Conservation (phyloP, 2,113 vertebrate species). For the Myiopsitta monachus region DNA sequence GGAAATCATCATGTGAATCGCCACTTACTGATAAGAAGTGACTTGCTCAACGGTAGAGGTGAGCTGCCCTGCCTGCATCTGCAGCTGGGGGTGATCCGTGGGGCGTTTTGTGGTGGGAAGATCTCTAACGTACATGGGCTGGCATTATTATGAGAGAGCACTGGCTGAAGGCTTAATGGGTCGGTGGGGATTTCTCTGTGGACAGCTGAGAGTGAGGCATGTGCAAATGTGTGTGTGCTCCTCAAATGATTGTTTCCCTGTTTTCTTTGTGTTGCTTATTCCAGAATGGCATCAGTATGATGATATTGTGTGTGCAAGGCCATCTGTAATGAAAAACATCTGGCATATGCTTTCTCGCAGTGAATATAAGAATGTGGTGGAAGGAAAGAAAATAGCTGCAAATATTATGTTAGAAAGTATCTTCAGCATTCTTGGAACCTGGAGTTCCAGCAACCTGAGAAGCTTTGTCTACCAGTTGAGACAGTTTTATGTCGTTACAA, state of each 20-base stretch:
- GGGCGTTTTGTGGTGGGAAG: not conserved
- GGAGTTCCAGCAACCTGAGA: conserved; percentile 74
- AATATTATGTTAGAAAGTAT: conserved; percentile 80
- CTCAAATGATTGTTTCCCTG: not conserved
- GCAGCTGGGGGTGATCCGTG: accelerated
- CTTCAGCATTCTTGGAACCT: conserved; percentile 81
- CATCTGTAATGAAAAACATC: accelerated
- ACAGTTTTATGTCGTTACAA: conserved; percentile 76
- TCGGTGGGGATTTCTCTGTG: not conserved
- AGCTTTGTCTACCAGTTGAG: conserved; percentile 76
- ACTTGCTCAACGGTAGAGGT: not conserved
- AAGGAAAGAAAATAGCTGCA: conserved; percentile 80
- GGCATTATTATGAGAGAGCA: not conserved
- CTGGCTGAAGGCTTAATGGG: not conserved
- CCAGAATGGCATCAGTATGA: conserved; percentile 96
- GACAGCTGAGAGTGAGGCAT: not conserved
- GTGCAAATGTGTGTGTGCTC: not conserved
- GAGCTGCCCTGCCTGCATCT: not conserved
- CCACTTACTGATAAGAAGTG: not conserved
- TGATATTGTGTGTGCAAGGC: conserved; percentile 81
- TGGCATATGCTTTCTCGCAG: accelerated
- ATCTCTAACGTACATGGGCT: not conserved
- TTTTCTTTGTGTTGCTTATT: not conserved
- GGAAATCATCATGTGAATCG: not conserved
- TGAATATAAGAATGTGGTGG: conserved; percentile 25